Evolutionary conservation across 2,113 vertebrate genomes (phyloP).

Genomic region (Pagrus major): DNA sequence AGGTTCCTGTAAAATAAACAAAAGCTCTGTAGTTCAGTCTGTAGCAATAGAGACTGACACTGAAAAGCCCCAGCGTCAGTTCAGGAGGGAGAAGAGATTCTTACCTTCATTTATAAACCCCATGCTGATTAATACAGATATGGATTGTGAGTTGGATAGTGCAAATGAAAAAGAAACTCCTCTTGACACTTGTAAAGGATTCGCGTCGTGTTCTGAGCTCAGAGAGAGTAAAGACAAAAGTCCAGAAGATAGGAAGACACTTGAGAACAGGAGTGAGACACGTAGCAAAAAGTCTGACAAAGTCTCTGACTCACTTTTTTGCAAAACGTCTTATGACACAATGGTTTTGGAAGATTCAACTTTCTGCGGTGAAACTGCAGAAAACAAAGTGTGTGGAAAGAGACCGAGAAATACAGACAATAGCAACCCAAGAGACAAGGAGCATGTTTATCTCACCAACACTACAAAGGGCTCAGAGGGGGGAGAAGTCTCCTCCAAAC

Average conservation of each 20-base stretch:
- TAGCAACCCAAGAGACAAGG: slow-evolving; percentile 43
- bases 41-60: not conserved
- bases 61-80: slow-evolving; percentile 33
- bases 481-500: slow-evolving; percentile 79
- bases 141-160: slow-evolving; percentile 75
- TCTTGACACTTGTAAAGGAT: slow-evolving; percentile 78
- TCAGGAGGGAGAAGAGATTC: slow-evolving; percentile 49
- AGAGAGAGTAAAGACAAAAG: slow-evolving; percentile 56
- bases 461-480: slow-evolving; percentile 56
- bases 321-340: slow-evolving; percentile 79
- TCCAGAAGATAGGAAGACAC: slow-evolving; percentile 56
- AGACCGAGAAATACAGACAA: slow-evolving; percentile 47
- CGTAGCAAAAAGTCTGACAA: slow-evolving; percentile 63
- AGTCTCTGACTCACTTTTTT: slow-evolving; percentile 72
- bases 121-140: slow-evolving; percentile 88
- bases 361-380: slow-evolving; percentile 37
- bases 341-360: slow-evolving; percentile 19
- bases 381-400: slow-evolving; percentile 64
- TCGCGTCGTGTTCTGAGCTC: slow-evolving; percentile 83
- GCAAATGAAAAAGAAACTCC: slow-evolving; percentile 77
- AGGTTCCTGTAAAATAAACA: not conserved
- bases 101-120: slow-evolving; percentile 91
- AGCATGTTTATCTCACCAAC: slow-evolving; percentile 64
- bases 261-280: slow-evolving; percentile 69
- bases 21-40: slow-evolving; percentile 13